phyloP scores from a whole-genome alignment of 2,888 invertebrate genomes.

The Hypercompe scribonia region DNA sequence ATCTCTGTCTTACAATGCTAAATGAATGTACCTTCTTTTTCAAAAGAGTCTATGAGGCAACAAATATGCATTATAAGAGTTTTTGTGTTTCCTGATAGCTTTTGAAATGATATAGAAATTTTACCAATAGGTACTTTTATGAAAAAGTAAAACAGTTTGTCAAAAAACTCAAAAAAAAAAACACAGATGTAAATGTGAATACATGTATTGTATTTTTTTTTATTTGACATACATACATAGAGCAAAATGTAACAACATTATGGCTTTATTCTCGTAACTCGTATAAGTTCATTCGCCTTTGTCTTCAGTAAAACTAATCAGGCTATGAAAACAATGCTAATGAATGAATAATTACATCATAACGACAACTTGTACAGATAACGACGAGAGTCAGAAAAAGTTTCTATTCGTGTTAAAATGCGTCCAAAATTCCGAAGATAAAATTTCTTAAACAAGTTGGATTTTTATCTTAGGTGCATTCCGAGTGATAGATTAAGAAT shows the following conservation, averaged over 20 bases:
- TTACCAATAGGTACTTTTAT: background rate
- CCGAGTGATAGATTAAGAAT: no score
- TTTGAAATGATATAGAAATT: background rate
- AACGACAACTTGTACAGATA: background rate
- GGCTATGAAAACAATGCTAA: background rate
- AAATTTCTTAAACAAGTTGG: background rate
- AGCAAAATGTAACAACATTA: background rate
- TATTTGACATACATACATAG: background rate
- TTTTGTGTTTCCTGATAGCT: background rate
- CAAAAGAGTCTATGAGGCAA: background rate
- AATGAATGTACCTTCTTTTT: background rate
- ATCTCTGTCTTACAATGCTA: background rate
- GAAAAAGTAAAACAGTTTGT: background rate
- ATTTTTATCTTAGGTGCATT: background rate
- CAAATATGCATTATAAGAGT: background rate
- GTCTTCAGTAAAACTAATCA: background rate
- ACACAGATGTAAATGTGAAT: background rate
- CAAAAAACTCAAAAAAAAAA: background rate
- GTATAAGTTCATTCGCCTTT: background rate
- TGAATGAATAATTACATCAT: background rate
- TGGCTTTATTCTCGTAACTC: background rate
- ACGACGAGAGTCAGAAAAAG: background rate
- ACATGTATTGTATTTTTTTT: background rate
- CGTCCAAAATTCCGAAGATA: background rate
- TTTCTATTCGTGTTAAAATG: background rate